phyloP scores from a whole-genome alignment of 2,113 vertebrate genomes.

The Ascaphus truei region DNA sequence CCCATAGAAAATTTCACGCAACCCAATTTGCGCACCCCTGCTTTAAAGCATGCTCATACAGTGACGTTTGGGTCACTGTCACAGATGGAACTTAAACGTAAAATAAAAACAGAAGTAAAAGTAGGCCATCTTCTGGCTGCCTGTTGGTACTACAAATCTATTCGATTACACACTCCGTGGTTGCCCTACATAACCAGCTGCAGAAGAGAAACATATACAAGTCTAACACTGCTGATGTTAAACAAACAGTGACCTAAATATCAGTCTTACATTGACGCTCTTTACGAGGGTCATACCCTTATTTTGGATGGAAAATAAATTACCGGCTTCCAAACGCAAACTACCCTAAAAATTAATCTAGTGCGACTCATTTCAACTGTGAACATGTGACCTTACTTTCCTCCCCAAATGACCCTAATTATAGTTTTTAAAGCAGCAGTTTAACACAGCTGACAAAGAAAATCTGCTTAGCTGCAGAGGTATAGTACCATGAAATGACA shows the following conservation, averaged over 20 bases:
- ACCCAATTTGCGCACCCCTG: too few species aligned
- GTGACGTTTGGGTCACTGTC: too few species aligned
- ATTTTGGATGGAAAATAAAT: slow-evolving; percentile 9
- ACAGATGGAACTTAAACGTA: too few species aligned
- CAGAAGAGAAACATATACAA: background rate
- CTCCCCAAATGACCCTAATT: slow-evolving; percentile 21
- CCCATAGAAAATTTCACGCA: too few species aligned
- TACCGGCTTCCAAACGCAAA: slow-evolving; percentile 5
- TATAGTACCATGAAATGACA: background rate
- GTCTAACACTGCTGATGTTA: slow-evolving; percentile 24
- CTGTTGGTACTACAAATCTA: background rate
- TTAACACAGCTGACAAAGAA: slow-evolving; percentile 5
- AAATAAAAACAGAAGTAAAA: background rate
- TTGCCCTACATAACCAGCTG: background rate
- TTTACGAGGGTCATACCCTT: slow-evolving; percentile 23
- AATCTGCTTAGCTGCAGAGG: background rate
- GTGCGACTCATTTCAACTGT: slow-evolving; percentile 3
- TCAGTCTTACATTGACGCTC: slow-evolving; percentile 17
- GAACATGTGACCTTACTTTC: slow-evolving; percentile 18
- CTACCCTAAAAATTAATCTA: slow-evolving; percentile 26
- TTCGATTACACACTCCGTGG: background rate
- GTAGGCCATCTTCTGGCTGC: background rate
- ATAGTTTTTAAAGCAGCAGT: slow-evolving; percentile 19
- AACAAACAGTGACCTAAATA: slow-evolving; percentile 26
- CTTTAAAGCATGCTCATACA: too few species aligned